Evolutionary conservation across 1,140 invertebrate genomes (phyloP).

Genomic region (Luehdorfia chinensis): DNA sequence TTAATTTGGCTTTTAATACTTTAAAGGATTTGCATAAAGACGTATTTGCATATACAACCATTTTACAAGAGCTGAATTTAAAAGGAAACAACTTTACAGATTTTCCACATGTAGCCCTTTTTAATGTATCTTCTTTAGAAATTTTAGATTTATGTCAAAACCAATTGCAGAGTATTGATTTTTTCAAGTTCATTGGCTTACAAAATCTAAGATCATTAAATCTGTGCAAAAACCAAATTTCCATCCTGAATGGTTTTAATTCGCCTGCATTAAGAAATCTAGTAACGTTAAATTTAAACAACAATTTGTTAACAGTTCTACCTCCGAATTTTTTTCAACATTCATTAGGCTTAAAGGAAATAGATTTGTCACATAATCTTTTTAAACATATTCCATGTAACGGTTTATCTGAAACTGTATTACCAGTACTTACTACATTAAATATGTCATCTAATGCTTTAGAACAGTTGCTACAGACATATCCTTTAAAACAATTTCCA

Average conservation of each 20-base stretch:
- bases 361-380: conserved; percentile 89
- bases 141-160: conserved; percentile 85
- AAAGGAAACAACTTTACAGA: conserved; percentile 84
- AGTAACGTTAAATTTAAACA: conserved; percentile 84
- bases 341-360: conserved; percentile 82
- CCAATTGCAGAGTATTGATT: conserved; percentile 83
- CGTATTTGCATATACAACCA: conserved; percentile 83
- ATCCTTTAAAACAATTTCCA: conserved; percentile 81
- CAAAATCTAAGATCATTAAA: conserved; percentile 85
- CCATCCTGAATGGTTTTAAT: conserved; percentile 86
- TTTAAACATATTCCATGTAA: conserved; percentile 89
- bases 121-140: conserved; percentile 85
- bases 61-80: conserved; percentile 85
- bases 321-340: conserved; percentile 89
- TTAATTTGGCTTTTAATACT: conserved; percentile 85
- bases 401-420: conserved; percentile 84
- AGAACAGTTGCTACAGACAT: conserved; percentile 78
- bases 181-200: conserved; percentile 85
- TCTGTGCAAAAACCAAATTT: conserved; percentile 86
- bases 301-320: conserved; percentile 85
- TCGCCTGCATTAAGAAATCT: conserved; percentile 85
- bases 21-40: conserved; percentile 81
- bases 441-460: conserved; percentile 91
- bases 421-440: conserved; percentile 84
- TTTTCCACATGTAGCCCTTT: conserved; percentile 87